Base-by-base conservation (phyloP, 2,888 invertebrate species). In the Keiferia lycopersicella region DNA sequence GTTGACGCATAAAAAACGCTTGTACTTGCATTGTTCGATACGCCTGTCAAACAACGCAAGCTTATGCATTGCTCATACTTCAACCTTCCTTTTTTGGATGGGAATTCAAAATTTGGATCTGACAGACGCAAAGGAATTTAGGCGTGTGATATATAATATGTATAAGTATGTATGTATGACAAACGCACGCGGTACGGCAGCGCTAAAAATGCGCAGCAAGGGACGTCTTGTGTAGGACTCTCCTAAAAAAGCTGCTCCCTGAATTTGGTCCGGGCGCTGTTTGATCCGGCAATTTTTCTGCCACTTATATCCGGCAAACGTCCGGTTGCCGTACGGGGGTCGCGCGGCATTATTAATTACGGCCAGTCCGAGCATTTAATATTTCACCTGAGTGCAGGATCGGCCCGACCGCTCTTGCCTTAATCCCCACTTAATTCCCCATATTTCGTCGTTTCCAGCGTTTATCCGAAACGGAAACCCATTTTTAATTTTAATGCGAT, bases 271-370 rank as follows among this genome's bases (percentile, higher is more conserved):
- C 74, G 72, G 73, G 72, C 73, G 77, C 73, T 72, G 76, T 76
- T 79, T 85, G 84, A 87, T 86, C 86, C 84, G 80, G 83, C 82
- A 82, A 88, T 87, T 89, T 89, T 89, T 87, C 83, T 79, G 83
- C 65, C 65, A 65, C 65, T 84, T 87, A 88, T 83, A 84, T 88
- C 84, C 86, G 83, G 79, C 67, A 75, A 78, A 71, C 76, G 75
- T 73, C 76, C 77, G 75, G 45, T 45, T n/a, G 45, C 45, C 45
- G 45, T 45, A 16, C 45, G 45, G 45, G 71, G 74, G 67, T 75
- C 74, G 81, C 77, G 76, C 78, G 78, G 82, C 83, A 88, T 90
- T 89, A 90, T 89, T 90, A 90, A 89, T 89, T 88, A 85, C 82
- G 77, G 78, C 80, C 82, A 82, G 82, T 82, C 84, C 81, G 76